Evolutionary conservation across 2,888 invertebrate genomes (phyloP), one percentile per base, ranked within the genome.

Genomic region (Phytoseiulus persimilis): DNA sequence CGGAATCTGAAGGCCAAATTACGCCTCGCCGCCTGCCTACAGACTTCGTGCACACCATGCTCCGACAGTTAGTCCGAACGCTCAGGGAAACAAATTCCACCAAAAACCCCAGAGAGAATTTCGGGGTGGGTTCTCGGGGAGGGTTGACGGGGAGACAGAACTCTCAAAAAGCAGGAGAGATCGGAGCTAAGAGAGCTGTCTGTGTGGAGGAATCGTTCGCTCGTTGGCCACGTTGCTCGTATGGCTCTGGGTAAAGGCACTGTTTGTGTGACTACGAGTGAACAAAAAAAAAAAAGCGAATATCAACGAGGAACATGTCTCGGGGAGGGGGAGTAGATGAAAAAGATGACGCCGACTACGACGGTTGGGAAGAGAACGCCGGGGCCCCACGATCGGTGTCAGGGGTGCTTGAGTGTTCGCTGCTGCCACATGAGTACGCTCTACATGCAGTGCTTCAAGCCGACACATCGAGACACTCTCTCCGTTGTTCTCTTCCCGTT

Each of bases 1-100:
- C 87, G 33, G 87, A 87, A 87, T 87, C 87, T n/a, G 65, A 65
- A 65, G 65, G 65, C 65, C 65, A 65, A 65, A 65, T 65, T 65
- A 65, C 65, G 65, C 65, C 65, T 65, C 65, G 65, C 5, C 65
- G 65, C 5, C 28, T 28, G 65, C 65, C 65, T 65, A 65, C 28
- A 23, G 65, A 65, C 65, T 23, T 11, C 11, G 65, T 18, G 65
- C 65, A 28, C 65, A 65, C 65, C 65, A 65, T 11, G 65, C 65
- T 65, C 65, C 18, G 28, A 65, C 65, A 28, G 65, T 23, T 14
- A 65, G 65, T 65, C 65, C 9, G 65, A 65, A 18, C 65, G 28
- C 18, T 2, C 11, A 65, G 65, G 65, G 65, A 65, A 65, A 65
- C 65, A 65, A 65, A 65, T 65, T 65, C 65, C 18, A 14, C 65